A percentile compares a stretch with the other conserved stretches of the same genome.
These are phyloP conservation scores for Hypena proboscidalis DNA, from an alignment of 2,888 invertebrate genomes.

Conservation along the genomic window DNA sequence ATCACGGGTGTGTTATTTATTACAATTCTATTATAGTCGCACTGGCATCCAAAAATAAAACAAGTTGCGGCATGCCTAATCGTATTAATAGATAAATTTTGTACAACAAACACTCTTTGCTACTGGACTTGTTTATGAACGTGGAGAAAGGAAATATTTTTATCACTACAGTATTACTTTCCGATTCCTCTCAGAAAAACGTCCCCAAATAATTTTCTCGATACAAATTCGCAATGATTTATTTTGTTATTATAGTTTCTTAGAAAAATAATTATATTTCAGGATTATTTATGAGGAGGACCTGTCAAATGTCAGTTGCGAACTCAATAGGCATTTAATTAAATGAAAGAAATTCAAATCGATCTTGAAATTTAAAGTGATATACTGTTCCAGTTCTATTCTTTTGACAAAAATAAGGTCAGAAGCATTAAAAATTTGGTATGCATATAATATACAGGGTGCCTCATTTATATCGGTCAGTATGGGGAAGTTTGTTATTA, in stretches of 20 bases:
- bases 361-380: too few relatives aligned
- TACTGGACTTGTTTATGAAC: conserved; percentile 22
- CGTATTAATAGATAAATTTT: conserved; percentile 39
- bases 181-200: too few relatives aligned
- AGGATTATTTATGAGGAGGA: background rate
- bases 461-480: too few relatives aligned
- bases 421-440: too few relatives aligned
- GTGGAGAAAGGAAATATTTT: background rate
- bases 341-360: too few relatives aligned
- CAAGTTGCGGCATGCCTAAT: conserved; percentile 37
- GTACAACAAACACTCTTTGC: conserved; percentile 32
- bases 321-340: too few relatives aligned
- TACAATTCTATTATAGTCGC: conserved; percentile 23
- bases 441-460: too few relatives aligned
- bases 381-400: background rate
- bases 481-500: too few relatives aligned
- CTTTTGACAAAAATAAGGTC: conserved; percentile 8
- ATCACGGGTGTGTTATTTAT: conserved; percentile 25
- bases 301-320: too few relatives aligned
- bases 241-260: background rate
- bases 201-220: too few relatives aligned
- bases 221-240: background rate
- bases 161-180: too few relatives aligned
- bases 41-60: conserved; percentile 40
- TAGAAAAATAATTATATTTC: background rate